Conservation (phyloP, 1,140 invertebrate species). For the Stratiolaelaps scimitus region DNA sequence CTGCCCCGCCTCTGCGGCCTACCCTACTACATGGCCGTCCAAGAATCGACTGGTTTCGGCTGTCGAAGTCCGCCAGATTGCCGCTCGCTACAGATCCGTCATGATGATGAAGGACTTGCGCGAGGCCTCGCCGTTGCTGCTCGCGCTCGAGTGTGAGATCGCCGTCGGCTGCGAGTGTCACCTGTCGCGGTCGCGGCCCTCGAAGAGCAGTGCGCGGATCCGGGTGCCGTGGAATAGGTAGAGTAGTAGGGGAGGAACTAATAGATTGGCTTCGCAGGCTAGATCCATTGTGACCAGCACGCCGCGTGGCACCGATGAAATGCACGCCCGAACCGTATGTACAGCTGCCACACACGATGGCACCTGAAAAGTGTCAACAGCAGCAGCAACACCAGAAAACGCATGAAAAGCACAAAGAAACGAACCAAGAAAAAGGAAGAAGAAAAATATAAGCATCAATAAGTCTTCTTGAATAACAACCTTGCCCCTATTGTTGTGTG, state of each 20-base stretch:
- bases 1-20: too few relatives aligned
- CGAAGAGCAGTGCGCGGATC: constrained; percentile 5
- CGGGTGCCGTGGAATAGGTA: constrained; percentile 9
- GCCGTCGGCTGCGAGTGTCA: neutral
- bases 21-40: too few relatives aligned
- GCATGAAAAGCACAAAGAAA: too few relatives aligned
- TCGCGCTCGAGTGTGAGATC: too few relatives aligned
- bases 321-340: constrained; percentile 19
- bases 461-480: too few relatives aligned
- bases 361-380: neutral
- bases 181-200: neutral
- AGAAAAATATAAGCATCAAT: too few relatives aligned
- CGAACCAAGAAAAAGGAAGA: too few relatives aligned
- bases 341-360: neutral
- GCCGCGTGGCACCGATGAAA: neutral
- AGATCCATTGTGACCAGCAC: constrained; percentile 21
- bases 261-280: constrained; percentile 15
- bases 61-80: too few relatives aligned
- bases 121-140: neutral
- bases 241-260: neutral
- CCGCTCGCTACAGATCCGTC: constrained; percentile 15
- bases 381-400: too few relatives aligned
- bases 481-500: too few relatives aligned
- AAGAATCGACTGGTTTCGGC: too few relatives aligned
- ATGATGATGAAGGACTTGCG: constrained; percentile 24